phyloP scores from a whole-genome alignment of 2,888 invertebrate species.

The Lasioglossum marginatum region DNA sequence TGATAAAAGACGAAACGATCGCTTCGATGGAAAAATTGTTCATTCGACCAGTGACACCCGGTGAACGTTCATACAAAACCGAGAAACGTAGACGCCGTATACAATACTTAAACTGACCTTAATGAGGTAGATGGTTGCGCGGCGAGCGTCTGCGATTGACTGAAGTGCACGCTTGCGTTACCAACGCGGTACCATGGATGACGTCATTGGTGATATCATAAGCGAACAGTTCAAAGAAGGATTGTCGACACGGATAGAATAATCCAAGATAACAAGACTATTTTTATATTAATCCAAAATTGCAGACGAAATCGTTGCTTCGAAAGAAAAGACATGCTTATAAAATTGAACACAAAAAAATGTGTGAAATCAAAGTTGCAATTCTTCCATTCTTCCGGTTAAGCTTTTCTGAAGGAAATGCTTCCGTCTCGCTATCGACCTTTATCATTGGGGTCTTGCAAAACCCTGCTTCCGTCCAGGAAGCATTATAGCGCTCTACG shows the following conservation, averaged over 20 bases:
- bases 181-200: conserved; percentile 63
- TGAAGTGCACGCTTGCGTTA: conserved; percentile 68
- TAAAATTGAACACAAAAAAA: not conserved
- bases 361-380: not conserved
- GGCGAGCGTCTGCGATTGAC: conserved; percentile 75
- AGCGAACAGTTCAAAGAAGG: conserved; percentile 36
- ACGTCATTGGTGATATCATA: conserved; percentile 81
- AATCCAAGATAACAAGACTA: not conserved
- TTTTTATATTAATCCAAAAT: not conserved
- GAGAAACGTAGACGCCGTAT: not conserved
- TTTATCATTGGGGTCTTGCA: not conserved
- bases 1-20: not conserved
- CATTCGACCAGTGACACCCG: not conserved
- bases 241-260: not conserved
- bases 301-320: not conserved
- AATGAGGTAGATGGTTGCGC: conserved; percentile 48
- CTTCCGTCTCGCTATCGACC: not conserved
- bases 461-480: not conserved
- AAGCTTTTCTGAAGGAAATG: not conserved
- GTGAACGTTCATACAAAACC: not conserved
- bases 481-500: not conserved
- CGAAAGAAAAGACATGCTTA: not conserved
- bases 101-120: conserved; percentile 70
- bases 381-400: not conserved
- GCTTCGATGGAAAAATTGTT: not conserved